phyloP scores from a whole-genome alignment of 1,140 invertebrate species.

The Saccostrea cuccullata region DNA sequence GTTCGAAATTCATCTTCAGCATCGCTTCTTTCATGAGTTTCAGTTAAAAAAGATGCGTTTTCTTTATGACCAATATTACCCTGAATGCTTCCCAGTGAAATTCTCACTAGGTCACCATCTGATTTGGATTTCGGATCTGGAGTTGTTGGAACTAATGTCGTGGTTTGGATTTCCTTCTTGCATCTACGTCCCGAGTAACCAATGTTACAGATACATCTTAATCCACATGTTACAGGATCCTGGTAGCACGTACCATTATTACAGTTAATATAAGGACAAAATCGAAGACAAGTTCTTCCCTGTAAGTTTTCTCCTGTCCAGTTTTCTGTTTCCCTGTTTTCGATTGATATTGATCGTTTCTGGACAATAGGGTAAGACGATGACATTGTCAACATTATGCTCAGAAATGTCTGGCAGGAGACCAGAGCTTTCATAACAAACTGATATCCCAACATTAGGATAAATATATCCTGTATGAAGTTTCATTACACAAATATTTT shows the following conservation, averaged over 20 bases:
- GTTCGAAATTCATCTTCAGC: not conserved
- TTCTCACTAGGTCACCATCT: constrained; percentile 13
- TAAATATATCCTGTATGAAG: constrained; percentile 11
- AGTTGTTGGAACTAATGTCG: not conserved
- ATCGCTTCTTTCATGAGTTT: not conserved
- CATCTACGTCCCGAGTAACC: constrained; percentile 42
- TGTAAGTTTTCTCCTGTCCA: constrained; percentile 9
- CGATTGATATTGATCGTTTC: not conserved
- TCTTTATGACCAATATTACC: not conserved
- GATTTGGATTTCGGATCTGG: constrained; percentile 19
- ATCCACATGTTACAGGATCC: constrained; percentile 40
- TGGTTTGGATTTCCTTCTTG: constrained; percentile 1
- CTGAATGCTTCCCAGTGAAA: not conserved
- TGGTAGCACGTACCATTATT: constrained; percentile 43
- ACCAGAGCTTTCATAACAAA: not conserved
- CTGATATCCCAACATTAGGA: constrained; percentile 35
- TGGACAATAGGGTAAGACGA: not conserved
- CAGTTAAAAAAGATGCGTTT: not conserved
- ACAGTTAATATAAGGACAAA: constrained; percentile 48
- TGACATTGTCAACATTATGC: not conserved
- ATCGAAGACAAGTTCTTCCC: constrained; percentile 44
- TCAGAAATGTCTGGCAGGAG: not conserved
- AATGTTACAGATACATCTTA: constrained; percentile 42
- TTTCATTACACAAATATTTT: constrained; percentile 17
- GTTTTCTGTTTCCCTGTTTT: not conserved